Conservation (phyloP, 2,797 vertebrate species). For the Sebastes oblongus region DNA sequence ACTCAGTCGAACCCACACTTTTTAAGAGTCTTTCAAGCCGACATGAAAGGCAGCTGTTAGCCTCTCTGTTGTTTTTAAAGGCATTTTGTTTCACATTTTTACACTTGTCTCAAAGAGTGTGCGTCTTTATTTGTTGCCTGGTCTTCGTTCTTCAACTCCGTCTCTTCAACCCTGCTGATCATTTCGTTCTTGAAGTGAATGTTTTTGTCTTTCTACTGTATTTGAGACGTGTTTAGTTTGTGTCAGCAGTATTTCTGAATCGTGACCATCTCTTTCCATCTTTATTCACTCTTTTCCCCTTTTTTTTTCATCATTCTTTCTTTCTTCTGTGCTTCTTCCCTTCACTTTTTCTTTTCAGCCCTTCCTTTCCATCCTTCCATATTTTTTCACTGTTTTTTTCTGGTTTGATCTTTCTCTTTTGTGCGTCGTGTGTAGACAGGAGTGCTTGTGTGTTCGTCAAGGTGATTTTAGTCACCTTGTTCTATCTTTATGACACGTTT, state of each 20-base stretch:
- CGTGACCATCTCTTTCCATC: background rate
- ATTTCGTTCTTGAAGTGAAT: background rate
- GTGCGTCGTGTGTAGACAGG: background rate
- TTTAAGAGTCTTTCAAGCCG: constrained; percentile 58
- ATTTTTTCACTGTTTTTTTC: background rate
- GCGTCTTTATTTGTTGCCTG: constrained; percentile 25
- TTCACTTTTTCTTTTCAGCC: background rate
- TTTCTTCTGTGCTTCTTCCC: background rate
- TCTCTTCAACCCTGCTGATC: background rate
- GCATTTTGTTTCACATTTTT: constrained; percentile 28
- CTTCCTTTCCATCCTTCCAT: background rate
- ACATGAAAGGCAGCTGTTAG: constrained; percentile 62
- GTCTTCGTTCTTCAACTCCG: background rate
- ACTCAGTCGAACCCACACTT: constrained; percentile 29
- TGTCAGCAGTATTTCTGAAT: background rate
- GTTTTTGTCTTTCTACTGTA: background rate
- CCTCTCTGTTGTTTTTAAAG: constrained; percentile 41
- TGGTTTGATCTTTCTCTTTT: background rate
- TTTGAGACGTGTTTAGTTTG: background rate
- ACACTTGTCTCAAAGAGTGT: constrained; percentile 17
- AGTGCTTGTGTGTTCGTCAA: background rate
- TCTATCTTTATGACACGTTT: background rate
- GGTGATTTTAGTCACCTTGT: background rate
- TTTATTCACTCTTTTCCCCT: background rate
- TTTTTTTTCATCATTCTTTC: background rate